Evolutionary conservation across 2,888 invertebrate genomes (phyloP), one percentile per base, ranked within the genome.

Genomic region (Zaprionus obscuricornis): DNA sequence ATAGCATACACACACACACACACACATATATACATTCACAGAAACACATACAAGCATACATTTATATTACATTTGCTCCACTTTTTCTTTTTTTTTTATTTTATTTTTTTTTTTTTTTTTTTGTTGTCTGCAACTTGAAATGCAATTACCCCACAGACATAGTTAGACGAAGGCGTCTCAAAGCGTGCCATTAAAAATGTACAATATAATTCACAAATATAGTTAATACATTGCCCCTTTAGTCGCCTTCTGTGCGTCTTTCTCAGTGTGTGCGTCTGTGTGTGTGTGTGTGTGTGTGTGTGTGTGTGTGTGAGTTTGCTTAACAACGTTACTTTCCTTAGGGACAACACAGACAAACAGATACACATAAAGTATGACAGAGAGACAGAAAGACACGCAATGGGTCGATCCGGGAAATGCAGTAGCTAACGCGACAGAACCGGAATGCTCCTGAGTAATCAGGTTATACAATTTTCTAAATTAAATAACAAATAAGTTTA

Each of bases 401-500:
- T 60, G 36, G 10, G 40, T 46, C 31, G 51, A 71, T 60, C 47
- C 49, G 17, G 24, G 40, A 11, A 47, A 34, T 34, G 43, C 24
- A 26, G 26, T 24, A 39, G 26, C n/a, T 36, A n/a, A 20, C 37
- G 10, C 20, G 5, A 13, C 55, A 18, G 27, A 34, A 27, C 17
- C 37, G 10, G 18, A 42, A 58, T 60, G 50, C 75, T 68, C 63
- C 63, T 46, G 56, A 69, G 73, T 62, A 76, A 73, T 60, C 81
- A 52, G 77, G 70, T 76, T 76, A 70, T 59, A 73, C 65, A 76
- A 84, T 78, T 84, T n/a, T 84, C 56, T 16, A 81, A 78, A 84
- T 76, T 62, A 73, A 76, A 75, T 60, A 49, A 57, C 45, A 81
- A 81, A 67, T 63, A 69, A 55, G 43, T 45, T 45, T 54, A 59